Evolutionary conservation across 1,140 invertebrate species (phyloP), one percentile per base, ranked within the genome.

Genomic region (Drosophila equinoxialis): DNA sequence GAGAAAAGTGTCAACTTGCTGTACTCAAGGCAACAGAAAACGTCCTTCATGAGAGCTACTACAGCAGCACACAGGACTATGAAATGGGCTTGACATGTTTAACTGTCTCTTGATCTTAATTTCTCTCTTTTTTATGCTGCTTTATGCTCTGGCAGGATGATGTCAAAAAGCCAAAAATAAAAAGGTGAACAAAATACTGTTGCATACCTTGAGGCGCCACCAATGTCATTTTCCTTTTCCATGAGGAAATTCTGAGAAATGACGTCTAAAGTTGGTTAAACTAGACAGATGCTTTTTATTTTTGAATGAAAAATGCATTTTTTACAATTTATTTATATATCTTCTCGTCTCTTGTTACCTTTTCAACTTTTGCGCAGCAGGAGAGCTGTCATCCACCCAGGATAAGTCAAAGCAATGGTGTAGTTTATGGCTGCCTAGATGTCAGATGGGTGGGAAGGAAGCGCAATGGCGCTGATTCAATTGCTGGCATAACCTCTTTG

Each of bases 71-170:
- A 26, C 70, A 68, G 14, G 33, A 39, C 63, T 74, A 65, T 67
- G 55, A 74, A 74, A 75, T 74, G 71, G 71, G 71, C 58, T 67
- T 68, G 71, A 62, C 73, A 62, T 75, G 45, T 65, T 74, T 74
- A 75, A 17, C 17, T 23, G n/a, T 51, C 17, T 51, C 2, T 51
- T 51, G 3, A 7, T 23, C 45, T 20, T 7, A 17, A 51, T 51
- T 51, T 23, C 7, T 23, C 17, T 20, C 6, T 17, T 20, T 20
- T 23, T 30, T 30, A 30, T 6, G 30, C 6, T 30, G 30, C 30
- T 4, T 4, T 26, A 30, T 30, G 30, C 30, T 0, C 23, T 26
- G 23, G 23, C 30, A 6, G 30, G 6, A 26, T 26, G 23, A 26
- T 26, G 54, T 37, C 70, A 6, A 13, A 1, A 66, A 14, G n/a